Evolutionary conservation across 1,140 invertebrate species (phyloP).

Genomic region (Solenopsis fugax): DNA sequence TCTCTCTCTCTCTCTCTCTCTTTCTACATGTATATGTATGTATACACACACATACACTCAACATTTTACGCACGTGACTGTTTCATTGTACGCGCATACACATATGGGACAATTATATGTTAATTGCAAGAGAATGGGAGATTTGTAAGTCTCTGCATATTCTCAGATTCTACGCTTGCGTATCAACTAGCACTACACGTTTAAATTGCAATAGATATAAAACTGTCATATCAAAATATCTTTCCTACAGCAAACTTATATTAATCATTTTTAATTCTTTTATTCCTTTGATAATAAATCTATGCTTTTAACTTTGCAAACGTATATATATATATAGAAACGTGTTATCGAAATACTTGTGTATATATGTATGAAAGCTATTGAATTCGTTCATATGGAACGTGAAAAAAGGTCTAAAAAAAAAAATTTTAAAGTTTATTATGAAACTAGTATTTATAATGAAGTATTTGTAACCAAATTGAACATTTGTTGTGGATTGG

Average conservation of each 20-base stretch:
- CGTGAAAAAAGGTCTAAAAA: neutral
- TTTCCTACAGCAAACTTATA: neutral
- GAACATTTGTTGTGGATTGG: conserved; percentile 33
- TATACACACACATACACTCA: conserved; percentile 50
- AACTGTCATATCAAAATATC: conserved; percentile 17
- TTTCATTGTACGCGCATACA: conserved; percentile 43
- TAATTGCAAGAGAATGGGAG: conserved; percentile 49
- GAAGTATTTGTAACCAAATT: neutral
- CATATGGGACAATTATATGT: conserved; percentile 37
- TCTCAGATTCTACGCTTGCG: conserved; percentile 41
- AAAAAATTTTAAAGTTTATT: neutral
- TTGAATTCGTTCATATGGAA: neutral
- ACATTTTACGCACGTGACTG: conserved; percentile 43
- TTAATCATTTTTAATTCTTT: conserved; percentile 24
- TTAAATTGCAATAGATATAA: conserved; percentile 15
- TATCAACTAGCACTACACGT: conserved; percentile 32
- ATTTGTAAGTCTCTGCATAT: conserved; percentile 20
- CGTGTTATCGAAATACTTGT: neutral
- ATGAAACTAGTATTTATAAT: neutral
- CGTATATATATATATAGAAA: neutral
- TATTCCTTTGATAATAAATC: neutral
- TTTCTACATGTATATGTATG: conserved; percentile 66
- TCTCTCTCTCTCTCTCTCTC: conserved; percentile 63
- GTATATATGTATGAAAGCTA: neutral
- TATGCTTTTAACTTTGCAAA: neutral